A percentile compares a stretch with the other conserved stretches of the same genome.
These are phyloP conservation scores for Passerina amoena DNA, from an alignment of 2,113 vertebrate species.

Conservation along the genomic window DNA sequence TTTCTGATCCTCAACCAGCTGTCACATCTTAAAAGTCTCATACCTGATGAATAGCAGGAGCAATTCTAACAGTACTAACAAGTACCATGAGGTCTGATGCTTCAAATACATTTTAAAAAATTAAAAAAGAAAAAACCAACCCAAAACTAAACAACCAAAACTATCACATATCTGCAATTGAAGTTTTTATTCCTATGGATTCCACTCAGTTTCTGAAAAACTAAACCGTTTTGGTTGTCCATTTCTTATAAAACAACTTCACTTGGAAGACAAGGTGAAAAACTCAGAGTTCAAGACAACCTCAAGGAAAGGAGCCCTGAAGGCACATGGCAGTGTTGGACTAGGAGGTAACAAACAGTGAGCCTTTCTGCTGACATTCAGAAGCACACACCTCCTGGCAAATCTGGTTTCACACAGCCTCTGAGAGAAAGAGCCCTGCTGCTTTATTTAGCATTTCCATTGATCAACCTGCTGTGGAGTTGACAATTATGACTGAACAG, in stretches of 20 bases:
- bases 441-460: slow-evolving; percentile 47
- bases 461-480: slow-evolving; percentile 10
- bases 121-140: neutral
- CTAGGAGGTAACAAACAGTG: neutral
- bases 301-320: neutral
- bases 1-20: neutral
- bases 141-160: neutral
- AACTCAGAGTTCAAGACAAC: neutral
- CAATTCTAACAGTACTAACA: neutral
- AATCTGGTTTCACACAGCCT: neutral
- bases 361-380: neutral
- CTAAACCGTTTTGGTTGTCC: neutral
- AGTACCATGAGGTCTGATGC: neutral
- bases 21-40: neutral
- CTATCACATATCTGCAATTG: neutral
- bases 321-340: rapidly evolving
- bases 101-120: neutral
- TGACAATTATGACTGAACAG: neutral
- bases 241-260: neutral
- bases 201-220: neutral
- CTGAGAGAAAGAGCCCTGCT: neutral
- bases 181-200: neutral
- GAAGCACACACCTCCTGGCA: neutral
- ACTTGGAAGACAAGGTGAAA: neutral
- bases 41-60: neutral